A percentile compares a stretch with the other conserved stretches of the same genome.
Evolutionary conservation across 2,797 vertebrate species (phyloP).

Genomic region (Borostomias antarcticus): DNA sequence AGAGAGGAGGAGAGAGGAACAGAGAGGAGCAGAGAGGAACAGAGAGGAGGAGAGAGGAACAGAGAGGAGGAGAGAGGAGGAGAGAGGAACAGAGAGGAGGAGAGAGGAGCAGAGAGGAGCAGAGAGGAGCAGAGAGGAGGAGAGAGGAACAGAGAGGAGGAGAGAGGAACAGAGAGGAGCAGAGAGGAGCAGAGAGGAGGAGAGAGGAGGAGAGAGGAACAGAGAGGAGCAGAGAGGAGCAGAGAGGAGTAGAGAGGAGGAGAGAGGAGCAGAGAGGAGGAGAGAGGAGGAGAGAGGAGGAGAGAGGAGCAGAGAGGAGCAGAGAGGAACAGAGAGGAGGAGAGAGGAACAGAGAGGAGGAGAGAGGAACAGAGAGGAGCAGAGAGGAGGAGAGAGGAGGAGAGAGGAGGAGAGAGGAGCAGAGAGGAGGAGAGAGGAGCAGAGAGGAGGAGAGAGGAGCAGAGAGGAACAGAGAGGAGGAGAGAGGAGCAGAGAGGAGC

Average conservation of each 20-base stretch:
- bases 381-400: too few relatives aligned
- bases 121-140: too few relatives aligned
- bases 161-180: background rate
- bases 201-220: slow-evolving; percentile 8
- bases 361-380: slow-evolving; percentile 11
- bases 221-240: background rate
- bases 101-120: background rate
- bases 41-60: background rate
- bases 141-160: too few relatives aligned
- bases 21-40: too few relatives aligned
- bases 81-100: background rate
- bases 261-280: slow-evolving; percentile 1
- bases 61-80: too few relatives aligned
- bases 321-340: background rate
- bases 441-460: too few relatives aligned
- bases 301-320: background rate
- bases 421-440: too few relatives aligned
- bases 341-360: slow-evolving; percentile 24
- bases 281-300: background rate
- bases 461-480: background rate
- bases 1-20: slow-evolving; percentile 8
- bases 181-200: background rate
- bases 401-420: background rate
- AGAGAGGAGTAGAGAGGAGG: background rate
- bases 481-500: too few relatives aligned